Base-by-base conservation (phyloP, 2,888 invertebrate genomes). In the Stenchaetothrips biformis region DNA sequence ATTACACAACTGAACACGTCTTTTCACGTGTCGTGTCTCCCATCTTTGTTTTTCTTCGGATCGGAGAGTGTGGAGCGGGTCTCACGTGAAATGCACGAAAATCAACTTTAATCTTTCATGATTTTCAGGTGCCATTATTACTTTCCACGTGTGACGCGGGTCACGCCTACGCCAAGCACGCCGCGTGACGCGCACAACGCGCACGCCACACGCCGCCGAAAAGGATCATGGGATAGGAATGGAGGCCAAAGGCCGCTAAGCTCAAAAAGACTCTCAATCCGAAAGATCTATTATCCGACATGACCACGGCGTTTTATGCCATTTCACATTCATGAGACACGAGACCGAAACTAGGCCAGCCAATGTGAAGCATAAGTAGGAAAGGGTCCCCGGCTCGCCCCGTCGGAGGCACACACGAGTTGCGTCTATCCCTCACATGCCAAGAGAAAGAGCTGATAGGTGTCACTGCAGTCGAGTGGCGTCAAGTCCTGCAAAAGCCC, bases 401-500 rank as follows among this genome's bases (percentile, higher is more conserved):
- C 6, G 18, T 13, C 18, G 18, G 53, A 53, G 53, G 13, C 13
- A 11, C 67, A 74, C 67, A 25, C 67, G 21, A 7, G 18, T 18
- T 2, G 18, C 6, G 59, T 18, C 59, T 18, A 59, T 18, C 59
- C 59, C 59, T 18, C 21, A 67, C 67, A 74, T 11, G 25, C 11
- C 21, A 25, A 7, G 25, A 21, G 21, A 9, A 67, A 21, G 67
- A 25, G 67, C 67, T 74, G 67, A 21, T 74, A 74, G 67, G 67
- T 74, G 67, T 74, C 67, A 74, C 67, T 74, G 67, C 67, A 25
- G 25, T 74, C 67, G 67, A 7, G 25, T 25, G 2, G 37, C 1
- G 37, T 37, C 67, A 74, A 74, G 67, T 74, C 67, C 67, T 74
- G 67, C 67, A 25, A 74, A 59, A 59, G 67, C 25, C 21, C 67